Percentiles rank a stretch among this genome's conserved stretches.
phyloP scores from a whole-genome alignment of 2,113 vertebrate genomes.

The Tragulus kanchil region DNA sequence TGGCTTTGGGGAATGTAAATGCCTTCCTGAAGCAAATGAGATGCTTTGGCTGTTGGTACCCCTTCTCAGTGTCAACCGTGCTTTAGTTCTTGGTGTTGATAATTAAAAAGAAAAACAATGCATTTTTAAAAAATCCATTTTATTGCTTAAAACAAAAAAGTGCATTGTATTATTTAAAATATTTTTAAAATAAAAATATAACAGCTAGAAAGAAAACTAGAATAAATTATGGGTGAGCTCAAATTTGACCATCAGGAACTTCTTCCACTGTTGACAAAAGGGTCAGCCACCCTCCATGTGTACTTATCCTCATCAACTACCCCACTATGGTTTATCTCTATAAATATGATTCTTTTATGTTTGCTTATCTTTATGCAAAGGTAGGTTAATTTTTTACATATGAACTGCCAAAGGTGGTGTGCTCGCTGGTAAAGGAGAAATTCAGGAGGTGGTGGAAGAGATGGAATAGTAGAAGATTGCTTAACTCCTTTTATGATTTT shows the following conservation, averaged over 20 bases:
- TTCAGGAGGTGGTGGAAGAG: background rate
- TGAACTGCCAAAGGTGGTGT: slow-evolving; percentile 23
- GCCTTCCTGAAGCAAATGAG: slow-evolving; percentile 26
- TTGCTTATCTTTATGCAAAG: slow-evolving; percentile 63
- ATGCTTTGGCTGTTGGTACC: background rate
- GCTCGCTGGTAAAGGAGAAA: background rate
- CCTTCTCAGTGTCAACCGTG: background rate
- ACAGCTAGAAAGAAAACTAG: background rate
- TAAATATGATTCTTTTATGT: slow-evolving; percentile 37
- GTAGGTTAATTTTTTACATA: slow-evolving; percentile 64
- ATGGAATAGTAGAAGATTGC: background rate
- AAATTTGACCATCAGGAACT: slow-evolving; percentile 57
- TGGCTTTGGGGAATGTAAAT: slow-evolving; percentile 39
- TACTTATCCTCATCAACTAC: slow-evolving; percentile 63
- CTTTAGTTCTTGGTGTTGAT: background rate
- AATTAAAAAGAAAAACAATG: slow-evolving; percentile 27
- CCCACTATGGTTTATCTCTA: slow-evolving; percentile 49
- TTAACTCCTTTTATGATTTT: slow-evolving; percentile 9
- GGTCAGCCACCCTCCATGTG: slow-evolving; percentile 48
- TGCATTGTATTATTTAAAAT: background rate
- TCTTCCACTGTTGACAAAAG: slow-evolving; percentile 39
- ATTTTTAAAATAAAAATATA: background rate
- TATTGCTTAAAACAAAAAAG: background rate
- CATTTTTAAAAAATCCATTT: background rate
- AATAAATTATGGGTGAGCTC: slow-evolving; percentile 46